These are phyloP conservation scores for Sarcophaga peregrina DNA, from an alignment of 1,140 invertebrate genomes.

Conservation along the genomic window DNA sequence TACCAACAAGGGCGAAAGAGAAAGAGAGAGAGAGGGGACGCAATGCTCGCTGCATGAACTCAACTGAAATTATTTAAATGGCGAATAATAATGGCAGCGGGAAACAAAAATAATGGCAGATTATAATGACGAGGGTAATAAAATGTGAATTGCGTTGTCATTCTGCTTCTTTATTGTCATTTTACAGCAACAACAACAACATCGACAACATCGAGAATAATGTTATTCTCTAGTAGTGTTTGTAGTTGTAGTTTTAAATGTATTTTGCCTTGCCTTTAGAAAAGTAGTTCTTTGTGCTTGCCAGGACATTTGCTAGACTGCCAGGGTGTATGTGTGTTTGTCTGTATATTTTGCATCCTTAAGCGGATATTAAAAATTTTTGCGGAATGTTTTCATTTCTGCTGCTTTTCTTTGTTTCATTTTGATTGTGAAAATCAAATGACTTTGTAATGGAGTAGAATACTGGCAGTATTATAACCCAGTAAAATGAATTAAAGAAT, in stretches of 20 bases:
- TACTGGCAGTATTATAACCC: slow-evolving; percentile 31
- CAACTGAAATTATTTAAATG: slow-evolving; percentile 64
- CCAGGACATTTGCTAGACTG: not conserved
- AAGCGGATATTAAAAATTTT: slow-evolving; percentile 16
- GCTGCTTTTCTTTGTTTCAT: no score
- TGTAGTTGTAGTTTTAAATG: slow-evolving; percentile 8
- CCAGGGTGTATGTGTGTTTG: not conserved
- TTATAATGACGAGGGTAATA: slow-evolving; percentile 66
- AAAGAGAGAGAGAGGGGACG: not conserved
- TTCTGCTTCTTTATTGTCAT: slow-evolving; percentile 44
- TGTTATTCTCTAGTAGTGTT: not conserved
- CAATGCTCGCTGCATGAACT: slow-evolving; percentile 32
- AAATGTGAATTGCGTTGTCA: slow-evolving; percentile 63
- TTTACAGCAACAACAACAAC: no score
- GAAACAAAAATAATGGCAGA: slow-evolving; percentile 45
- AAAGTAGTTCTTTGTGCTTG: slow-evolving; percentile 1
- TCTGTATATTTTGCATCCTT: not conserved
- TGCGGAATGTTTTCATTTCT: slow-evolving; percentile 27
- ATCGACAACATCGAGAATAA: not conserved
- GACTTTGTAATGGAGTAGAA: slow-evolving; percentile 16
- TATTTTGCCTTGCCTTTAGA: slow-evolving; percentile 22
- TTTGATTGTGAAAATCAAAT: slow-evolving; percentile 18
- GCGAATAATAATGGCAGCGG: slow-evolving; percentile 65
- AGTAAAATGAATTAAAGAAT: slow-evolving; percentile 20
- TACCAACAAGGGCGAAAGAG: not conserved